Percentiles rank a stretch among this genome's conserved stretches.
phyloP scores from a whole-genome alignment of 2,888 invertebrate genomes.

The Schrankia costaestrigalis region DNA sequence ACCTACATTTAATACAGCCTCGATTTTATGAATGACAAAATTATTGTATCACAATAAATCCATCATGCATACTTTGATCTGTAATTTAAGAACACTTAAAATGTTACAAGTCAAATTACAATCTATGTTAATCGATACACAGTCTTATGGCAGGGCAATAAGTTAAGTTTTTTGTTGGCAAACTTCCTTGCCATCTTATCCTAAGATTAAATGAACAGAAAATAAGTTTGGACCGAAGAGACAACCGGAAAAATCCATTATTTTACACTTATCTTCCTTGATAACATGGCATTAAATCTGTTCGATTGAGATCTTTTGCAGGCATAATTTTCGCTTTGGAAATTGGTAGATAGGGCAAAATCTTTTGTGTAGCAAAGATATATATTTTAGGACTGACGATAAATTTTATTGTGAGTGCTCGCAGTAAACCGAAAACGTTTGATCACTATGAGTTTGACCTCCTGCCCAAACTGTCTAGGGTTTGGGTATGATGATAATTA shows the following conservation, averaged over 20 bases:
- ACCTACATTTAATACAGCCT: too few relatives aligned
- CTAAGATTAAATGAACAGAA: constrained; percentile 15
- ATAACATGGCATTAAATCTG: constrained; percentile 31
- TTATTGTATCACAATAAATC: too few relatives aligned
- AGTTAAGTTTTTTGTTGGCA: too few relatives aligned
- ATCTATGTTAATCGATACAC: too few relatives aligned
- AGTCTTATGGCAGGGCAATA: too few relatives aligned
- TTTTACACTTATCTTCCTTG: constrained; percentile 24
- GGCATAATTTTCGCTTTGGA: constrained; percentile 30
- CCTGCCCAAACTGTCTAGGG: too few relatives aligned
- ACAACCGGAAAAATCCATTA: constrained; percentile 28
- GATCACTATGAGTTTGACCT: constrained; percentile 5
- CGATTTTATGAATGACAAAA: too few relatives aligned
- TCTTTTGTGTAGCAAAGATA: constrained; percentile 19
- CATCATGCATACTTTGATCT: too few relatives aligned
- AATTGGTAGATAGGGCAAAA: constrained; percentile 18
- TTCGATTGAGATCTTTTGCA: constrained; percentile 29
- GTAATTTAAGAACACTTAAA: too few relatives aligned
- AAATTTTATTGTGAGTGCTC: constrained; percentile 18
- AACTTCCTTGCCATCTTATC: too few relatives aligned
- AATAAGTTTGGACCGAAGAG: constrained; percentile 14
- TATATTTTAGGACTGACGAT: constrained; percentile 19
- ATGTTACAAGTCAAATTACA: too few relatives aligned
- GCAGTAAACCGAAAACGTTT: constrained; percentile 4
- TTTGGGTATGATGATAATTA: too few relatives aligned